A percentile compares a stretch with the other conserved stretches of the same genome.
Conservation (phyloP, 2,113 vertebrate genomes). For the Gadus chalcogrammus region DNA sequence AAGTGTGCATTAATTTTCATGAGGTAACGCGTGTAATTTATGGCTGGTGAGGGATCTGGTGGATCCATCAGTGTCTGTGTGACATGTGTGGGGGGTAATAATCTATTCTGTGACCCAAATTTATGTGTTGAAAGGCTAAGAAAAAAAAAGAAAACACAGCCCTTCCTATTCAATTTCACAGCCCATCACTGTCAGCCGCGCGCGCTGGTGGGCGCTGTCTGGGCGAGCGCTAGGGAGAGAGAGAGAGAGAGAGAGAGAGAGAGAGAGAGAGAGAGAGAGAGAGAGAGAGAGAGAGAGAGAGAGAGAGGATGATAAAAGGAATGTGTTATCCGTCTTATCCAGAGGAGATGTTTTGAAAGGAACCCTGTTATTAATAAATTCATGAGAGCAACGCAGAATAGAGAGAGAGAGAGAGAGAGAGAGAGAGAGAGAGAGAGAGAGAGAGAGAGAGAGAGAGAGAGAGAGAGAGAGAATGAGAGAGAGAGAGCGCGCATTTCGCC, state of each 20-base stretch:
- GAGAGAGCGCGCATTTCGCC: slow-evolving; percentile 58
- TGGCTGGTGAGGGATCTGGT: slow-evolving; percentile 46
- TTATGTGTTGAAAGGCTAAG: slow-evolving; percentile 61
- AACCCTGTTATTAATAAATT: slow-evolving; percentile 71
- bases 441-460: slow-evolving; percentile 20
- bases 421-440: no score
- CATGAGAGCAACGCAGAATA: slow-evolving; percentile 62
- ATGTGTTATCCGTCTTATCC: slow-evolving; percentile 66
- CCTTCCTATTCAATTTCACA: slow-evolving; percentile 64
- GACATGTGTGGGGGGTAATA: slow-evolving; percentile 56
- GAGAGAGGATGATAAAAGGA: slow-evolving; percentile 59
- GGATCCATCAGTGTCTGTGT: slow-evolving; percentile 56
- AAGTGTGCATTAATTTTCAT: slow-evolving; percentile 53
- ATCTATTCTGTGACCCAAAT: slow-evolving; percentile 72
- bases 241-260: no score
- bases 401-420: no score
- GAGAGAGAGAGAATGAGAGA: slow-evolving; percentile 18
- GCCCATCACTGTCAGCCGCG: slow-evolving; percentile 65
- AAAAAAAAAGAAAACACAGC: slow-evolving; percentile 7
- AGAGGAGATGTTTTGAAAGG: slow-evolving; percentile 69
- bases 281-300: slow-evolving; percentile 14
- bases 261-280: slow-evolving; percentile 1
- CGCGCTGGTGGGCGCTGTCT: slow-evolving; percentile 3
- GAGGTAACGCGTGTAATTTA: slow-evolving; percentile 46
- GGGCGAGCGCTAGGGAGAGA: slow-evolving; percentile 5